Base-by-base conservation (phyloP, 2,797 vertebrate genomes). In the Lutjanus campechanus region DNA sequence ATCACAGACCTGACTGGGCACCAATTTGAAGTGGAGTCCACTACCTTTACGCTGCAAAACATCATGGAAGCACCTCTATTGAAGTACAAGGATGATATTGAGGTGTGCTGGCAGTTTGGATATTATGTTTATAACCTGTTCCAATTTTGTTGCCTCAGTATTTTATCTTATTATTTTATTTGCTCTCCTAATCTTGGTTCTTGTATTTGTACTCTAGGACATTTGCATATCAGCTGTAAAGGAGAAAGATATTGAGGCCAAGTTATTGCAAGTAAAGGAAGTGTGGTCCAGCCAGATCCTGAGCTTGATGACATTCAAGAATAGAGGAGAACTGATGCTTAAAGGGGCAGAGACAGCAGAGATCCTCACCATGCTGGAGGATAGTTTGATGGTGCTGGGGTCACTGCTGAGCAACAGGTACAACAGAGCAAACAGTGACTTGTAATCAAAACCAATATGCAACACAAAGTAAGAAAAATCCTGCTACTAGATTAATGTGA, bases 371-470 rank as follows among this genome's bases (percentile, higher is more conserved):
- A 89, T 60, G 75, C 94, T 98, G 94, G 97, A 98, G 87, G 97
- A 98, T 83, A 97, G 97, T 86, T 81, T 98, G 88, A 97, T 98
- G 97, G 41, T 97, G 58, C 93, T 98, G 76, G 94, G 96, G 0
- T 97, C 97, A 29, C 93, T 98, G 11, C 92, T 98, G 93, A 98
- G 87, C 90, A 98, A 97, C 94, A 97, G 97, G 97, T 97, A 93
- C 7, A 50, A 69, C 36, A 59, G 20, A 53, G 36, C 8, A 63
- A 71, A 71, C n/a, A 17, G 29, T 0, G 2, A 25, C 10, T 68
- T 43, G 1, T 47, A 25, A 54, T 67, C 7, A 36, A 47, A 47
- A 62, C 50, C 46, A 13, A 10, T 15, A 46, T 36, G 60, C 19
- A 72, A 59, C n/a, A 69, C 25, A 8, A 47, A 43, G 29, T 50